Evolutionary conservation across 2,888 invertebrate genomes (phyloP), one percentile per base, ranked within the genome.

Genomic region (Rhamnusium bicolor): DNA sequence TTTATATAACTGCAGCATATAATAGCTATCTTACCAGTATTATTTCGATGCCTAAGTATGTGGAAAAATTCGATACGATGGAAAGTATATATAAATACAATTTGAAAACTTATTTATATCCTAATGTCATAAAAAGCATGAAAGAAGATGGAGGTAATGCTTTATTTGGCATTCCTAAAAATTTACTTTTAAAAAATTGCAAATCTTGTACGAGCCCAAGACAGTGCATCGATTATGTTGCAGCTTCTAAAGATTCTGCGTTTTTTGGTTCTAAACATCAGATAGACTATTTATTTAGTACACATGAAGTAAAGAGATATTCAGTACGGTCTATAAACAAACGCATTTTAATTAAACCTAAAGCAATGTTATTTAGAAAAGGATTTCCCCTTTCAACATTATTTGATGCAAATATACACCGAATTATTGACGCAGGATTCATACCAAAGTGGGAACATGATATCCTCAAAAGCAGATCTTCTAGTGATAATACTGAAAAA

Each of bases 21-120:
- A 74, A 66, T 46, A 76, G 68, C 29, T 67, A 65, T 27, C 61
- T 71, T 0, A 62, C 71, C 18, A 72, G 71, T n/a, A 70, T 70
- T 18, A 61, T 67, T 7, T 66, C 76, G 12, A 24, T 70, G 4
- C 69, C 63, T 1, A 68, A 46, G 12, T 72, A 58, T 60, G 32
- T 47, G 21, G 32, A 63, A 63, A 72, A 68, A 51, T 74, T 70
- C 47, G 61, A 54, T 24, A 63, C 70, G 12, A 54, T 74, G 40
- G 27, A 60, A 10, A 70, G 70, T 61, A 72, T 76, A 8, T 70
- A 74, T 46, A 16, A 56, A 14, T 3, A 14, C 16, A 8, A 29
- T 51, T 16, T 24, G 6, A 24, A 24, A 24, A 24, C 24, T 24
- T 24, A 24, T 6, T 24, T 4, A 2, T 6, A 4, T 24, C 24